These are phyloP conservation scores for Synergus gifuensis DNA, from an alignment of 2,888 invertebrate genomes.

Conservation along the genomic window DNA sequence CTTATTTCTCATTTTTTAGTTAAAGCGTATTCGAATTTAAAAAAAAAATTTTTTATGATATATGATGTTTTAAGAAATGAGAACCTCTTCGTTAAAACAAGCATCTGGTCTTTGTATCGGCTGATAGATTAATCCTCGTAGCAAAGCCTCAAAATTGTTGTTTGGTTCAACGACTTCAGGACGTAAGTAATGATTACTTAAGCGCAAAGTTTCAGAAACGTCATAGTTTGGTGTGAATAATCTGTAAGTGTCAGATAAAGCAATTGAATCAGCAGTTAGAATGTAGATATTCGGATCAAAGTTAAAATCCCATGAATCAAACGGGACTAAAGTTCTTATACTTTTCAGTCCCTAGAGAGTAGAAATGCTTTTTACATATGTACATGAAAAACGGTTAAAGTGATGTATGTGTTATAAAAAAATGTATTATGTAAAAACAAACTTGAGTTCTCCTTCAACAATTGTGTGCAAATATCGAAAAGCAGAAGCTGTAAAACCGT, in stretches of 20 bases:
- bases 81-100: constrained; percentile 79
- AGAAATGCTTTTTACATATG: too few relatives aligned
- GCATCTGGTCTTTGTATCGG: constrained; percentile 81
- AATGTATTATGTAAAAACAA: constrained; percentile 50
- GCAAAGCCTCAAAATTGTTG: constrained; percentile 79
- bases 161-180: constrained; percentile 79
- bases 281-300: background rate
- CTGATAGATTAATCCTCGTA: constrained; percentile 81
- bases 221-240: constrained; percentile 46
- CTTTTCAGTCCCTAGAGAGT: too few relatives aligned
- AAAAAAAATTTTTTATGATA: too few relatives aligned
- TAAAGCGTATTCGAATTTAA: too few relatives aligned
- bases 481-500: constrained; percentile 83
- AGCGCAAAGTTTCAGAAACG: constrained; percentile 66
- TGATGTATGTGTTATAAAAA: background rate
- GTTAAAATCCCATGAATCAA: background rate
- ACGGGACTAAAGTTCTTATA: too few relatives aligned
- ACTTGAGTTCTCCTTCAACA: constrained; percentile 78
- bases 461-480: constrained; percentile 83
- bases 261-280: background rate
- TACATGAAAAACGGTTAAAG: too few relatives aligned
- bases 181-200: constrained; percentile 81
- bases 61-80: background rate
- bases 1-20: too few relatives aligned
- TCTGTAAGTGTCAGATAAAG: constrained; percentile 26